Percentiles rank a stretch among this genome's conserved stretches.
phyloP scores from a whole-genome alignment of 2,113 vertebrate genomes.

The Stegostoma tigrinum region DNA sequence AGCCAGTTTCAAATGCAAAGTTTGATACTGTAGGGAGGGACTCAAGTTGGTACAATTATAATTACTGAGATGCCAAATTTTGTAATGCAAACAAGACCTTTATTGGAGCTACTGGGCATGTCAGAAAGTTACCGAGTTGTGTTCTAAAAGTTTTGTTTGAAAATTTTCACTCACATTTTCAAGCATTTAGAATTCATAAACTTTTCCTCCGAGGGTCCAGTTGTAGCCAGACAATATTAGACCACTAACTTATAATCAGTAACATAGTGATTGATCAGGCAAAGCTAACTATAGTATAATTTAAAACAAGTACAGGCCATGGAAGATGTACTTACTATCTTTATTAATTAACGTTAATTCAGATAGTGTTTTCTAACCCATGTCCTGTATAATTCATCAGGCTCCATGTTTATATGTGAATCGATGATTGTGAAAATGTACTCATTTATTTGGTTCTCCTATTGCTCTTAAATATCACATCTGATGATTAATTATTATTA shows the following conservation, averaged over 20 bases:
- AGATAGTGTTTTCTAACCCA: not conserved
- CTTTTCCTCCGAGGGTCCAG: not conserved
- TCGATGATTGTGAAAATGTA: not conserved
- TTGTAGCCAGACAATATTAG: not conserved
- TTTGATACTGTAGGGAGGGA: not conserved
- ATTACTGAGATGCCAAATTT: not conserved
- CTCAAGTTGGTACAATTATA: not conserved
- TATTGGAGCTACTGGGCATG: not conserved
- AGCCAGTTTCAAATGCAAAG: not conserved
- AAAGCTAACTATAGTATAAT: not conserved
- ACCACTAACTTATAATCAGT: not conserved
- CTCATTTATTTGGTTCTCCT: not conserved
- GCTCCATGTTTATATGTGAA: not conserved
- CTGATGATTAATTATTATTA: not conserved
- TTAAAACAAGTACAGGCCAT: not conserved
- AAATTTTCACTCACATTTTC: not conserved
- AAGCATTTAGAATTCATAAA: not conserved
- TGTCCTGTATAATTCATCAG: not conserved
- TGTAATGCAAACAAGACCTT: not conserved
- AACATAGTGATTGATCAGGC: not conserved
- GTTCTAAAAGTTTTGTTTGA: not conserved
- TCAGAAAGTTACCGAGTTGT: not conserved
- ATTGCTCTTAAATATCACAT: not conserved
- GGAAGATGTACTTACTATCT: not conserved
- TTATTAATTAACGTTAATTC: not conserved